Conservation (phyloP, 2,888 invertebrate species). For the Ashinkailepas kermadecensis region DNA sequence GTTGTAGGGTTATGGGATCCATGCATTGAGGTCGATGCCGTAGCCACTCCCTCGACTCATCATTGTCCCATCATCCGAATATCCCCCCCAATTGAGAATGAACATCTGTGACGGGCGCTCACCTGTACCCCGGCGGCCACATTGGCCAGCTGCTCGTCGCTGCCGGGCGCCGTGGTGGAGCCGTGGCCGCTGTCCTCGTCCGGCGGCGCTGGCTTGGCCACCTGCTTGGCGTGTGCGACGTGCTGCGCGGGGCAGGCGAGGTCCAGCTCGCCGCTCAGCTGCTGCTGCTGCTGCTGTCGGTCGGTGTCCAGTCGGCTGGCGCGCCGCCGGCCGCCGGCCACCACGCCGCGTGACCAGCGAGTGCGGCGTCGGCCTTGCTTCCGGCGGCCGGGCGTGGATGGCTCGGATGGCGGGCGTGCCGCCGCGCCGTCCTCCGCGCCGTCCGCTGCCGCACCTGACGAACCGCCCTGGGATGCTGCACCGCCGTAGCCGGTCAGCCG, state of each 20-base stretch:
- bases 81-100: too few relatives aligned
- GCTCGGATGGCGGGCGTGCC: background rate
- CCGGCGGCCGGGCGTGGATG: background rate
- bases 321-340: background rate
- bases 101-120: too few relatives aligned
- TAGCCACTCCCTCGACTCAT: too few relatives aligned
- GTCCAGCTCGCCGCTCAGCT: constrained; percentile 6
- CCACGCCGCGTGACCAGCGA: background rate
- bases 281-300: background rate
- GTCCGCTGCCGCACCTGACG: background rate
- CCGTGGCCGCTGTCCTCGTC: constrained; percentile 18
- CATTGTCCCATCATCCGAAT: too few relatives aligned
- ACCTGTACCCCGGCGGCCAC: background rate
- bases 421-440: background rate
- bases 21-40: too few relatives aligned
- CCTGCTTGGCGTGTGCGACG: background rate
- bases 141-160: background rate
- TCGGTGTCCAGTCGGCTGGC: background rate
- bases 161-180: background rate
- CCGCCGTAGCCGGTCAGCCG: background rate
- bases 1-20: too few relatives aligned
- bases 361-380: background rate
- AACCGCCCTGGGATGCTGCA: background rate
- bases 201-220: background rate
- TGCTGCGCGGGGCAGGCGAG: background rate